phyloP scores from a whole-genome alignment of 2,113 vertebrate species.

The Notothenia rossii region DNA sequence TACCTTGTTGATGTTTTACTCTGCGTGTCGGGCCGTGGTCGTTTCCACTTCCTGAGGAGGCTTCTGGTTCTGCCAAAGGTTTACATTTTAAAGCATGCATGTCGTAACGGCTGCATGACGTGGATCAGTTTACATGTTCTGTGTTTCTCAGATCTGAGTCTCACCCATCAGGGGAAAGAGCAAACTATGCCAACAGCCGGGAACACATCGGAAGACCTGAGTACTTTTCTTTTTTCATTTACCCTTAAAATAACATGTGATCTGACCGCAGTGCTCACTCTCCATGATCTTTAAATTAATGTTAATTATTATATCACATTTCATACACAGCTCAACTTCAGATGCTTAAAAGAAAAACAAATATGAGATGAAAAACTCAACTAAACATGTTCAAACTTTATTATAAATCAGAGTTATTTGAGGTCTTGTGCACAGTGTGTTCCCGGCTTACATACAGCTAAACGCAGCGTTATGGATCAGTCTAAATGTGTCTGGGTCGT shows the following conservation, averaged over 20 bases:
- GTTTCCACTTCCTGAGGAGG: conserved; percentile 53
- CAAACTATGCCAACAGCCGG: conserved; percentile 47
- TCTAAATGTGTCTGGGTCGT: conserved; percentile 60
- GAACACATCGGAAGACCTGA: conserved; percentile 25
- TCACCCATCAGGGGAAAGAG: conserved; percentile 31
- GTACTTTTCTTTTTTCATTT: neutral
- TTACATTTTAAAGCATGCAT: conserved; percentile 80
- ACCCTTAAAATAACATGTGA: neutral
- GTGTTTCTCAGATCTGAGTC: conserved; percentile 51
- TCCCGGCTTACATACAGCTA: conserved; percentile 20
- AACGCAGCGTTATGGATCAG: conserved; percentile 41
- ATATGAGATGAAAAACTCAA: too few relatives aligned
- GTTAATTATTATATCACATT: too few relatives aligned
- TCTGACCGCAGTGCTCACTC: neutral
- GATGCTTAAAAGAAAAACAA: too few relatives aligned
- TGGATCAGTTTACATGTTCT: conserved; percentile 67
- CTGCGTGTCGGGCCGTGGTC: conserved; percentile 51
- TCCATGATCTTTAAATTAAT: neutral
- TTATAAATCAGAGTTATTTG: conserved; percentile 13
- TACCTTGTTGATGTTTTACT: conserved; percentile 55
- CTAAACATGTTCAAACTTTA: too few relatives aligned
- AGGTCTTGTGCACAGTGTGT: conserved; percentile 36
- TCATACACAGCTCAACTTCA: too few relatives aligned
- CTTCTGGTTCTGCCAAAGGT: conserved; percentile 62
- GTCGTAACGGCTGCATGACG: conserved; percentile 82